Conservation (phyloP, 53 echinoderm and acorn worm genomes). For the Crossaster papposus region DNA sequence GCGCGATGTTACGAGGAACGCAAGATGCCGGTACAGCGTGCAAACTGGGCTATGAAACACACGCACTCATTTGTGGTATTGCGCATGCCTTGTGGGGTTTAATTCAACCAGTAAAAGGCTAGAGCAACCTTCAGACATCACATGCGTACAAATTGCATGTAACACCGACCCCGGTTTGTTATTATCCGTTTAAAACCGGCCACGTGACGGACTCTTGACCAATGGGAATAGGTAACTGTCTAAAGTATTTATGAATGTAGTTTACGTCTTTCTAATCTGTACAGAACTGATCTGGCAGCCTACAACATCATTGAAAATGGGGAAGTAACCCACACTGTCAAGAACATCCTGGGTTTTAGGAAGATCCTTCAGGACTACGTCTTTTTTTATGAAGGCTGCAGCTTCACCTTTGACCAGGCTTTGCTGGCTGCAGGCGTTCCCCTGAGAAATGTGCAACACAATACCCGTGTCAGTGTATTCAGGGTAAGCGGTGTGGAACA, state of each 20-base stretch:
- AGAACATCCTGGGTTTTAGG: slow-evolving; percentile 69
- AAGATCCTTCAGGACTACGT: slow-evolving; percentile 72
- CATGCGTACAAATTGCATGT: no score
- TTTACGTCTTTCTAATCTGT: neutral
- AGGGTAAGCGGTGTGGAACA: slow-evolving; percentile 50
- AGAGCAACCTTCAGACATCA: no score
- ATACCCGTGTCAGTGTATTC: slow-evolving; percentile 68
- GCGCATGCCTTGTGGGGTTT: no score
- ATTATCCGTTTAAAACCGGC: no score
- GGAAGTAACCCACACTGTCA: slow-evolving; percentile 46
- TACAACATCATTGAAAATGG: slow-evolving; percentile 85
- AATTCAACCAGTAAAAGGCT: no score
- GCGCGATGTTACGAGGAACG: no score
- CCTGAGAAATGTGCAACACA: slow-evolving; percentile 73
- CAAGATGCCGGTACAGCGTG: no score
- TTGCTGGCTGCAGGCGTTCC: slow-evolving; percentile 78
- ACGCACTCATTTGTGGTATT: no score
- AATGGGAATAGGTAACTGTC: neutral
- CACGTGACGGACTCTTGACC: no score
- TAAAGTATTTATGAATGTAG: neutral
- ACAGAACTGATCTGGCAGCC: slow-evolving; percentile 82
- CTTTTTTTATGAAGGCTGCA: slow-evolving; percentile 89
- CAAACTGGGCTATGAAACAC: no score
- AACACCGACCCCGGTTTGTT: no score
- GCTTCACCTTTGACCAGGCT: slow-evolving; percentile 84